phyloP scores from a whole-genome alignment of 2,888 invertebrate species.

The Caenorhabditis sp. region DNA sequence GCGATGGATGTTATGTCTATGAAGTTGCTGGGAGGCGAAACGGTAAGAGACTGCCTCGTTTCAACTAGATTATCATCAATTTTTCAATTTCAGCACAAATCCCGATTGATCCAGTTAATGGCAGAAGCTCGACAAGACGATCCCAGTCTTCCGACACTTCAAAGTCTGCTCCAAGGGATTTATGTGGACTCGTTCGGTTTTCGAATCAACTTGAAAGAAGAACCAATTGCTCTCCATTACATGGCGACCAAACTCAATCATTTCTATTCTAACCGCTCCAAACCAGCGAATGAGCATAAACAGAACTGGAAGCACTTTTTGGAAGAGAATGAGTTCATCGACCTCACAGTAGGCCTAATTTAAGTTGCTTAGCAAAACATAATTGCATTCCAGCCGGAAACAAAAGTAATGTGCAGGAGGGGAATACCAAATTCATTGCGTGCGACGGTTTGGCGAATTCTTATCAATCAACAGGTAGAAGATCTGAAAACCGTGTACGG shows the following conservation, averaged over 20 bases:
- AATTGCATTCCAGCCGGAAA: constrained; percentile 78
- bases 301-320: constrained; percentile 80
- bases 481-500: constrained; percentile 81
- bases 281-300: constrained; percentile 79
- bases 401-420: constrained; percentile 80
- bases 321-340: constrained; percentile 69
- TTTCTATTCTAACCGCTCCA: constrained; percentile 67
- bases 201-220: constrained; percentile 80
- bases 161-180: constrained; percentile 70
- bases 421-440: constrained; percentile 81
- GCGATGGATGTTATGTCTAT: constrained; percentile 81
- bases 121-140: constrained; percentile 81
- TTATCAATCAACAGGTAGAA: constrained; percentile 79
- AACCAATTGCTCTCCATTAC: constrained; percentile 81
- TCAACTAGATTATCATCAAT: neutral
- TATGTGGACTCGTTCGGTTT: constrained; percentile 82
- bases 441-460: constrained; percentile 80
- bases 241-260: constrained; percentile 81
- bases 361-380: neutral
- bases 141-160: constrained; percentile 81
- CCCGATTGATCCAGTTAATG: constrained; percentile 80
- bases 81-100: constrained; percentile 80
- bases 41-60: constrained; percentile 75
- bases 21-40: constrained; percentile 81
- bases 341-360: constrained; percentile 37